Conservation (phyloP, 2,797 vertebrate species). For the Gallirallus australis region DNA sequence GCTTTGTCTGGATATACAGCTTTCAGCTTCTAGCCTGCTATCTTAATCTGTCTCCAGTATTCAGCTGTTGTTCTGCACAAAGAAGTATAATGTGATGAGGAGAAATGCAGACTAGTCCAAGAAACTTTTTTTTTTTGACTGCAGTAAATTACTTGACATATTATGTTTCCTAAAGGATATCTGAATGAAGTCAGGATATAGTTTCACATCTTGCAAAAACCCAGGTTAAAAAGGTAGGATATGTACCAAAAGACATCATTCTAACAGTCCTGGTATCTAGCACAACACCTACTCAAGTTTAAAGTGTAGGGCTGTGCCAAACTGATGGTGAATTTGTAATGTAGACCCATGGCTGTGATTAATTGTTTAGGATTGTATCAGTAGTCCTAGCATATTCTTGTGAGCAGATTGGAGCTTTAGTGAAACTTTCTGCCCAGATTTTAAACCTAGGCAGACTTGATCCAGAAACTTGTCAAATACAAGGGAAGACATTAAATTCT, state of each 20-base stretch:
- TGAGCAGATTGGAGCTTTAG: not conserved
- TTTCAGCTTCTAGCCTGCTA: not conserved
- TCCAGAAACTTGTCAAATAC: not conserved
- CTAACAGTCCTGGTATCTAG: not conserved
- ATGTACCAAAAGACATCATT: not conserved
- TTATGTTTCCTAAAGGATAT: not conserved
- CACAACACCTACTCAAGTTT: not conserved
- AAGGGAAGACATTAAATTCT: not conserved
- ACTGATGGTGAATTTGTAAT: not conserved
- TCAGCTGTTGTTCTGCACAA: not conserved
- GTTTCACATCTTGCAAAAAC: not conserved
- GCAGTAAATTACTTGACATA: not conserved
- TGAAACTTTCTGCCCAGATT: not conserved
- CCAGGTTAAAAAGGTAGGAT: not conserved
- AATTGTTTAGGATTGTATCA: not conserved
- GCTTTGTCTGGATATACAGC: not conserved
- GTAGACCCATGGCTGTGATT: not conserved
- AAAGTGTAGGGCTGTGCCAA: not conserved
- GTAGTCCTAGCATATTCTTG: not conserved
- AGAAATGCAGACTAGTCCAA: not conserved
- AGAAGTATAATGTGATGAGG: not conserved
- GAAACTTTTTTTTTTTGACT: not conserved
- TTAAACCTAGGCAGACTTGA: not conserved
- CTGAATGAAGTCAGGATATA: not conserved
- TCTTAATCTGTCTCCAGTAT: not conserved